Evolutionary conservation across 2,797 vertebrate species (phyloP).

Genomic region (Fundulus diaphanus): DNA sequence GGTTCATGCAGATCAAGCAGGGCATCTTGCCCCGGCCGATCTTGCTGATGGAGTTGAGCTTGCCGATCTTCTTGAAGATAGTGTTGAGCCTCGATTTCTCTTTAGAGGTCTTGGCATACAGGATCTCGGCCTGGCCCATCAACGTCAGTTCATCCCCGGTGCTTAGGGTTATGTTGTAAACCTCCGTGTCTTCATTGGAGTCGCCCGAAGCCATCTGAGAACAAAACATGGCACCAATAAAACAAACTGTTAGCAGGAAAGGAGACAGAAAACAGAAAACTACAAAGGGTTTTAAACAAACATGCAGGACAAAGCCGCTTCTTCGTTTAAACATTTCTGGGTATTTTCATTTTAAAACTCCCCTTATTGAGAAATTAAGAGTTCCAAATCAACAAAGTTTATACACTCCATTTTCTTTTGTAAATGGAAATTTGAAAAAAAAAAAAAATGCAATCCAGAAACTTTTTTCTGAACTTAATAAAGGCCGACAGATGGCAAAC

Average conservation of each 20-base stretch:
- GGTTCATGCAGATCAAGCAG: constrained; percentile 99
- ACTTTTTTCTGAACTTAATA: no score
- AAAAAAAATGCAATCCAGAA: no score
- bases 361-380: no score
- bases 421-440: no score
- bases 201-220: constrained; percentile 96
- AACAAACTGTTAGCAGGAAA: no score
- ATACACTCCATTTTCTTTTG: no score
- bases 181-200: constrained; percentile 97
- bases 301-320: no score
- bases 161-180: constrained; percentile 96
- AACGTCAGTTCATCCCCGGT: constrained; percentile 97
- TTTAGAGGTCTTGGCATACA: constrained; percentile 94
- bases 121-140: constrained; percentile 99
- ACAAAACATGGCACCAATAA: constrained; percentile 5
- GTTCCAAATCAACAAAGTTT: no score
- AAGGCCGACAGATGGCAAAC: no score
- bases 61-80: constrained; percentile 97
- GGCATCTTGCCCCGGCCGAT: constrained; percentile 97
- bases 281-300: no score
- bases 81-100: constrained; percentile 97
- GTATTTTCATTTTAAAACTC: no score
- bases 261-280: background rate
- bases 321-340: no score
- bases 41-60: constrained; percentile 95